These are phyloP conservation scores for Parnassius smintheus DNA, from an alignment of 2,888 invertebrate genomes.

Conservation along the genomic window DNA sequence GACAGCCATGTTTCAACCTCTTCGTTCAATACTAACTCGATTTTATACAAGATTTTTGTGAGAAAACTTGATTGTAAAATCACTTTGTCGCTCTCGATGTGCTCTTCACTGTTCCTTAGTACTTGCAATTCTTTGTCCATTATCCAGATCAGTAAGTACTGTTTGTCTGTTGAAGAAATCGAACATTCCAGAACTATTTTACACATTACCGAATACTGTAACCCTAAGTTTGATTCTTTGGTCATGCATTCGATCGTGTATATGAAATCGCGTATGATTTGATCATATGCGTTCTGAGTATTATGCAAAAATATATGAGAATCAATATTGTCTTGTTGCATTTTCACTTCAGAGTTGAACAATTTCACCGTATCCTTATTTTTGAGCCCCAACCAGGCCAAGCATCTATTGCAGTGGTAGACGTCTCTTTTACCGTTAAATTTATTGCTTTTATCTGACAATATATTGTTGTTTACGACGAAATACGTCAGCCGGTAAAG, in stretches of 20 bases:
- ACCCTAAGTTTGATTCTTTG: constrained; percentile 70
- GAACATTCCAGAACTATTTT: constrained; percentile 79
- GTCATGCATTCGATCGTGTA: constrained; percentile 73
- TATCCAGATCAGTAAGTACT: constrained; percentile 82
- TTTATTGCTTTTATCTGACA: constrained; percentile 67
- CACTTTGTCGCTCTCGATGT: constrained; percentile 50
- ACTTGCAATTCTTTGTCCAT: constrained; percentile 82
- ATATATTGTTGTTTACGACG: constrained; percentile 62
- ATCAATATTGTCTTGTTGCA: constrained; percentile 49
- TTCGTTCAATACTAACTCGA: constrained; percentile 63
- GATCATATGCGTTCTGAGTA: constrained; percentile 38
- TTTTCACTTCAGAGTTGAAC: constrained; percentile 80
- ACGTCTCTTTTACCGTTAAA: constrained; percentile 69
- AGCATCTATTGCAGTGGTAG: constrained; percentile 80
- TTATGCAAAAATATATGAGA: constrained; percentile 53
- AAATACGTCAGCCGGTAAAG: constrained; percentile 81
- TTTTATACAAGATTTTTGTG: constrained; percentile 81
- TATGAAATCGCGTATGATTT: constrained; percentile 75
- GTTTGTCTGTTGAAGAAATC: constrained; percentile 60
- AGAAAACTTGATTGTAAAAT: constrained; percentile 69
- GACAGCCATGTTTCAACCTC: constrained; percentile 77
- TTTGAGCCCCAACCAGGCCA: constrained; percentile 80
- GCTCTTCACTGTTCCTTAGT: constrained; percentile 50
- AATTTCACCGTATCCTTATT: constrained; percentile 68
- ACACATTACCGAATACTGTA: constrained; percentile 75